Evolutionary conservation across 1,140 invertebrate species (phyloP).

Genomic region (Leguminivora glycinivorella): DNA sequence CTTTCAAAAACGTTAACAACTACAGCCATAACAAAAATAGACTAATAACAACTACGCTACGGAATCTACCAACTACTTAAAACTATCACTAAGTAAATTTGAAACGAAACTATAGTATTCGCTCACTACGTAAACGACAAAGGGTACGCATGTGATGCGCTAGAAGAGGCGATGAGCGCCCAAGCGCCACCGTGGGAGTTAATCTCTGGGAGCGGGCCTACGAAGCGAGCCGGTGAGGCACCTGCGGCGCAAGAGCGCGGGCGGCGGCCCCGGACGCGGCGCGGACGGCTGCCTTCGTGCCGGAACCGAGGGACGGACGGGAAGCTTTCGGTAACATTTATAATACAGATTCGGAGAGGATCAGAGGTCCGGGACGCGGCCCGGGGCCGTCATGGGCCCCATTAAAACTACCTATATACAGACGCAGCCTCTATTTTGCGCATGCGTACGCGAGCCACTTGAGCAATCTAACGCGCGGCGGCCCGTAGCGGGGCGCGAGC

Average conservation of each 20-base stretch:
- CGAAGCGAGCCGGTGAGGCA: constrained; percentile 56
- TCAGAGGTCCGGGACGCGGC: constrained; percentile 38
- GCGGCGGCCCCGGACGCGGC: constrained; percentile 33
- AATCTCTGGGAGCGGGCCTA: constrained; percentile 60
- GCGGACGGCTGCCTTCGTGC: constrained; percentile 31
- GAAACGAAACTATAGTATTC: constrained; percentile 72
- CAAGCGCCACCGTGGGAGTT: constrained; percentile 41
- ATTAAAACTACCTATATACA: constrained; percentile 69
- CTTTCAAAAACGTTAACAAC: constrained; percentile 77
- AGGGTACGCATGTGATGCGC: constrained; percentile 40
- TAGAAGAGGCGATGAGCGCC: constrained; percentile 31
- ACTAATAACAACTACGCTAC: constrained; percentile 76
- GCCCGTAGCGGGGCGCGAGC: constrained; percentile 27
- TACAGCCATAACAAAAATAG: constrained; percentile 78
- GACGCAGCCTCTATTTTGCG: constrained; percentile 63
- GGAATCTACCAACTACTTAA: constrained; percentile 71
- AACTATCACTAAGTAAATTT: constrained; percentile 72
- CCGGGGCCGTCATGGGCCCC: constrained; percentile 47
- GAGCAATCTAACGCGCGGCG: constrained; percentile 59
- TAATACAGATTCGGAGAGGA: constrained; percentile 36
- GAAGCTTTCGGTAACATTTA: constrained; percentile 32
- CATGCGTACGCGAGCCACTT: constrained; percentile 63
- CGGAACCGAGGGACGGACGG: constrained; percentile 33
- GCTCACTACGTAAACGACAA: constrained; percentile 67
- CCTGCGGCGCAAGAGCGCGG: constrained; percentile 31